Evolutionary conservation across 2,113 vertebrate genomes (phyloP), one percentile per base, ranked within the genome.

Genomic region (Puma concolor): DNA sequence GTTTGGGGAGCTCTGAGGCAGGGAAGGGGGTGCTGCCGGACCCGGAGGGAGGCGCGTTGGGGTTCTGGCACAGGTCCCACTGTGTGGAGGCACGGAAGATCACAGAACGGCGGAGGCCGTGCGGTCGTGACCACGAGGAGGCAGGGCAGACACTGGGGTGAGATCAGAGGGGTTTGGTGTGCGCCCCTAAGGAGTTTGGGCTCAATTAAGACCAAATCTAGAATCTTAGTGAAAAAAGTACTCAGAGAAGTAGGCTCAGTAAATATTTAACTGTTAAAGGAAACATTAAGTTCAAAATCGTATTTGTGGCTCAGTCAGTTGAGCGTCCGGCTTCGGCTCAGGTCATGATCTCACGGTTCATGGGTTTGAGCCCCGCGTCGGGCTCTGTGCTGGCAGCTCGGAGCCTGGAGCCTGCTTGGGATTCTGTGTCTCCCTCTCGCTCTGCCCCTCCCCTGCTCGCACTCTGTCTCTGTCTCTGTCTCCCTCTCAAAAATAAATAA

Each of bases 21-120:
- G 57, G 88, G 44, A 7, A 33, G 23, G 38, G 36, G 41, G 11
- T 21, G 9, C 29, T 38, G 9, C 6, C 5, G 38, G 44, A 12
- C 50, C 15, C 21, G 5, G 13, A 8, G 31, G 8, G 21, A n/a
- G 12, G 72, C 50, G 21, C 0, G 4, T 4, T 11, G 41, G 13
- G 7, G 14, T 25, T 16, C 38, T 4, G 54, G 57, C 7, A 3
- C 71, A 17, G 29, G 8, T 19, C 2, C 25, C 74, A 13, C 25
- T 36, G 1, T 23, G 71, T 25, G 21, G 36, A 31, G 66, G 15
- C 5, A 5, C 11, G 71, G 19, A 72, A 12, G 27, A 13, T 19
- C 63, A 64, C 4, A 4, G 63, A 16, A 14, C 64, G 3, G 14
- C 31, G 16, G 64, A 13, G n/a, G 69, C 67, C 7, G 3, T 31